phyloP scores from a whole-genome alignment of 2,888 invertebrate genomes.

The Tubulanus polymorphus region DNA sequence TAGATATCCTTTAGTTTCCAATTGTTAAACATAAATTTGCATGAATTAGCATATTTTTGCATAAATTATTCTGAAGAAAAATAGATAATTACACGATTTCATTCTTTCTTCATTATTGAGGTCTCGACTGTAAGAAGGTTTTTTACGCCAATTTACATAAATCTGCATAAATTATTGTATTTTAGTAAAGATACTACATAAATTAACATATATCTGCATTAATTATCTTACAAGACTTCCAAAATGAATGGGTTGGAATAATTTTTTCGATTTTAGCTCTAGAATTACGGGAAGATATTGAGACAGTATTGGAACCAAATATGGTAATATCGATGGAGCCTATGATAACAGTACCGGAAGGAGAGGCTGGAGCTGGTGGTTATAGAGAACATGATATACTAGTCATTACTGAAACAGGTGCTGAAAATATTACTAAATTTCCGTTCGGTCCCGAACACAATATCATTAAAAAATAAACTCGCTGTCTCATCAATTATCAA shows the following conservation, averaged over 20 bases:
- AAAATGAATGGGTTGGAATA: no score
- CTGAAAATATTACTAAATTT: conserved; percentile 19
- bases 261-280: conserved; percentile 13
- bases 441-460: conserved; percentile 18
- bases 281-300: conserved; percentile 19
- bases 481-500: neutral
- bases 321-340: conserved; percentile 22
- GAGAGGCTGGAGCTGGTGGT: conserved; percentile 16
- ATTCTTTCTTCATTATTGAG: neutral
- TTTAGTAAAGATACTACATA: no score
- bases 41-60: no score
- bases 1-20: neutral
- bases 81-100: no score
- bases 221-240: no score
- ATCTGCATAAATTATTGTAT: neutral
- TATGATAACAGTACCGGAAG: conserved; percentile 19
- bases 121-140: neutral
- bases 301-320: conserved; percentile 14
- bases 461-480: conserved; percentile 10
- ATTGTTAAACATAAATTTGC: neutral
- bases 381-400: conserved; percentile 21
- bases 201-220: no score
- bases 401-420: conserved; percentile 13
- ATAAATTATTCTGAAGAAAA: no score
- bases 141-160: no score